A percentile compares a stretch with the other conserved stretches of the same genome.
These are phyloP conservation scores for Aurelia sp. DNA, from an alignment of 30 jellyfish, hydroid and myxozoan genomes.

Conservation along the genomic window DNA sequence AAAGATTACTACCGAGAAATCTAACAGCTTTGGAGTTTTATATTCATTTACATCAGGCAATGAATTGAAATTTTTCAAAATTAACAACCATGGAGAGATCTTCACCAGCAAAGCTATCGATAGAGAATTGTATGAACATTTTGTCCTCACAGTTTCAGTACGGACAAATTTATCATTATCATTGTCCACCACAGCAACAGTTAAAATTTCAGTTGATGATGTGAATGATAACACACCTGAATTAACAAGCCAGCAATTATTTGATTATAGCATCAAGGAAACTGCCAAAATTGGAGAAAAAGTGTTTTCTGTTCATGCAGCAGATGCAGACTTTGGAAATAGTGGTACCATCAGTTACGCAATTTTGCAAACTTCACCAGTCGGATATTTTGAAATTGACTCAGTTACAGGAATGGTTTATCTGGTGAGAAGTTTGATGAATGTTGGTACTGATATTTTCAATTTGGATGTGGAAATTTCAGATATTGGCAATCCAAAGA, in stretches of 20 bases:
- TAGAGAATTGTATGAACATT: conserved; percentile 37
- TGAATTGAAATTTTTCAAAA: conserved; percentile 29
- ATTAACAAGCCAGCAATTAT: neutral
- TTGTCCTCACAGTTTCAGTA: conserved; percentile 33
- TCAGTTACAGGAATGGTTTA: conserved; percentile 69
- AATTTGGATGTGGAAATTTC: conserved; percentile 26
- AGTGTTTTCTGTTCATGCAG: conserved; percentile 35
- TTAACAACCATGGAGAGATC: conserved; percentile 49
- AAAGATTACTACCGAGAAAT: neutral
- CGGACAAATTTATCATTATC: conserved; percentile 45
- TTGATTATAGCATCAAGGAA: conserved; percentile 35
- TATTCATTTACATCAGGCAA: conserved; percentile 53
- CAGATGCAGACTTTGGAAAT: conserved; percentile 71
- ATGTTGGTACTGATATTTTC: neutral
- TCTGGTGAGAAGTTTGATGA: conserved; percentile 48
- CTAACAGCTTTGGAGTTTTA: neutral
- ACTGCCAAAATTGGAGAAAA: conserved; percentile 25
- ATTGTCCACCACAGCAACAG: conserved; percentile 28
- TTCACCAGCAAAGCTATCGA: conserved; percentile 56
- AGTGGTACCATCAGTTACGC: conserved; percentile 57
- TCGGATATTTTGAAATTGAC: conserved; percentile 49
- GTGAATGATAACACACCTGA: conserved; percentile 77
- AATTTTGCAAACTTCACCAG: conserved; percentile 3
- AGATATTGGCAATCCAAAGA: conserved; percentile 62
- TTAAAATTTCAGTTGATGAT: conserved; percentile 52